phyloP scores from a whole-genome alignment of 2,888 invertebrate species.

The Carcina quercana region DNA sequence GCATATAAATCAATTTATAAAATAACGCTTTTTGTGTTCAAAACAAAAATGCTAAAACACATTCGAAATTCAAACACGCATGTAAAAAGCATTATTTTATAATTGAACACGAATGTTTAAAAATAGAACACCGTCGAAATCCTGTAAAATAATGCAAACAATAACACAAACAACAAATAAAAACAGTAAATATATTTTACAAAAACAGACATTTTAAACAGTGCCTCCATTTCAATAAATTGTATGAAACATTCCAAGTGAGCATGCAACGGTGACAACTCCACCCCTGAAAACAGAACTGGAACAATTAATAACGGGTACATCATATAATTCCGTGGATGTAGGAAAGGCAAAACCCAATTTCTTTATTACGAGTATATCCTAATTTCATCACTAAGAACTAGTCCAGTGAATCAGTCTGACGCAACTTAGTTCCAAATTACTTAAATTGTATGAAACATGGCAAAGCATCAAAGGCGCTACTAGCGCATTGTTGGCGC shows the following conservation, averaged over 20 bases:
- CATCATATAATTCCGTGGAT: neutral
- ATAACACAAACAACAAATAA: slow-evolving; percentile 8
- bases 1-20: slow-evolving; percentile 21
- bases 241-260: slow-evolving; percentile 10
- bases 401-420: no score
- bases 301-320: slow-evolving; percentile 22
- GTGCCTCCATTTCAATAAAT: slow-evolving; percentile 66
- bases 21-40: slow-evolving; percentile 25
- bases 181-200: slow-evolving; percentile 13
- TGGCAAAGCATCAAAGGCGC: no score
- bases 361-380: no score
- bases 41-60: slow-evolving; percentile 19
- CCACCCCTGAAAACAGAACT: slow-evolving; percentile 1
- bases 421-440: no score
- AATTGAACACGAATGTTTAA: slow-evolving; percentile 4
- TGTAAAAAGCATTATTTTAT: slow-evolving; percentile 19
- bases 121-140: slow-evolving; percentile 10
- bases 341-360: no score
- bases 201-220: slow-evolving; percentile 61
- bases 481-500: no score
- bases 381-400: no score
- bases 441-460: no score
- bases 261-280: slow-evolving; percentile 30
- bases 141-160: slow-evolving; percentile 9
- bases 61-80: slow-evolving; percentile 27